Base-by-base conservation (phyloP, 2,113 vertebrate species). In the Platanista minor region DNA sequence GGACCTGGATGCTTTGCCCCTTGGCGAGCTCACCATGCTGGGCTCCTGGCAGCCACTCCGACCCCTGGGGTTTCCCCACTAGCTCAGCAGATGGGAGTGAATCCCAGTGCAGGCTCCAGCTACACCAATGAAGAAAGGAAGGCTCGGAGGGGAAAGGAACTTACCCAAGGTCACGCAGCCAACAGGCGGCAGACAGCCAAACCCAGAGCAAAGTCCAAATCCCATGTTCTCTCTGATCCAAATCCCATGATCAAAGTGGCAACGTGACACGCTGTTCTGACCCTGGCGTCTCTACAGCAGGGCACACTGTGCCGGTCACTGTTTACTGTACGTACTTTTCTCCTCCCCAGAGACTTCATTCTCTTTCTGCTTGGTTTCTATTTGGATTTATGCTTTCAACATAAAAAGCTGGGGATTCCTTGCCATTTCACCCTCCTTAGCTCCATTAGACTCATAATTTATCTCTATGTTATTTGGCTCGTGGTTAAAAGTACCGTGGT, bases 191-290 rank as follows among this genome's bases (percentile, higher is more conserved):
- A 20, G 8, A 81, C 31, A 46, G 77, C 62, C 82, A 83, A 97
- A 62, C 75, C 57, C 41, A 69, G 77, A 81, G 71, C 4, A 0
- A 81, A 52, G 64, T 75, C 69, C 81, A 81, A 64, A 85, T 8
- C 78, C 49, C 92, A 75, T 1, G 8, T 69, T 85, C 78, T 62
- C 74, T 82, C 61, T 95, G 43, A 46, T 88, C 67, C 66, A 91
- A 91, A 92, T 88, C 89, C 20, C 84, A 88, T 54, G 77, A 89
- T 78, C 84, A 71, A 96, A 89, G 93, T 71, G 62, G 61, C 93
- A 92, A 33, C 62, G 7, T 54, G 41, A 92, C 85, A 36, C 1
- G 18, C 36, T 95, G 61, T 94, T 93, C 86, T 78, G 61, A 87
- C 54, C 61, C 67, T 39, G n/a, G 52, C 8, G 17, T 80, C 67